Conservation (phyloP, 2,888 invertebrate species). For the Campoplex capitator region DNA sequence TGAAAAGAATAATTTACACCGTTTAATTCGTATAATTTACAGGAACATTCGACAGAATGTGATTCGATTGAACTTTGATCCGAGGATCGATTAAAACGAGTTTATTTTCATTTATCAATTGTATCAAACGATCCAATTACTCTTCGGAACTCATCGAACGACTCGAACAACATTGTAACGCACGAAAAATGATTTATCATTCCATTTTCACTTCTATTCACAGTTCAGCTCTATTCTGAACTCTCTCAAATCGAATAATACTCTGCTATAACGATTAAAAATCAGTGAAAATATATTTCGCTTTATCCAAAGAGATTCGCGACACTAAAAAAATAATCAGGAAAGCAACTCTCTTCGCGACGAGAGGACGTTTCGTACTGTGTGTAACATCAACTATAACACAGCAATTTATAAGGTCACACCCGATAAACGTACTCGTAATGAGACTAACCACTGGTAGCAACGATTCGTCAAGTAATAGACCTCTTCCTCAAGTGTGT, state of each 20-base stretch:
- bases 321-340: conserved; percentile 32
- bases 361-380: conserved; percentile 62
- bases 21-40: not conserved
- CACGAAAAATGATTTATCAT: not conserved
- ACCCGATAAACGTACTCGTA: conserved; percentile 77
- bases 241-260: conserved; percentile 5
- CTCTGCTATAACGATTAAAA: not conserved
- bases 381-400: conserved; percentile 64
- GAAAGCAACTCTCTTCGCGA: conserved; percentile 54
- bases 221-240: not conserved
- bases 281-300: not conserved
- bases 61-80: conserved; percentile 4
- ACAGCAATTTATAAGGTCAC: conserved; percentile 68
- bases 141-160: not conserved
- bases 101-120: conserved; percentile 7
- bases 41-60: not conserved
- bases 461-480: conserved; percentile 68
- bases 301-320: conserved; percentile 36
- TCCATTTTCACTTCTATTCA: not conserved
- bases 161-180: not conserved
- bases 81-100: not conserved
- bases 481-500: conserved; percentile 63
- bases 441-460: conserved; percentile 76
- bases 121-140: conserved; percentile 6
- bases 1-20: not conserved